Conservation (phyloP, 2,888 invertebrate species). For the Zhuqinia jingwanae region DNA sequence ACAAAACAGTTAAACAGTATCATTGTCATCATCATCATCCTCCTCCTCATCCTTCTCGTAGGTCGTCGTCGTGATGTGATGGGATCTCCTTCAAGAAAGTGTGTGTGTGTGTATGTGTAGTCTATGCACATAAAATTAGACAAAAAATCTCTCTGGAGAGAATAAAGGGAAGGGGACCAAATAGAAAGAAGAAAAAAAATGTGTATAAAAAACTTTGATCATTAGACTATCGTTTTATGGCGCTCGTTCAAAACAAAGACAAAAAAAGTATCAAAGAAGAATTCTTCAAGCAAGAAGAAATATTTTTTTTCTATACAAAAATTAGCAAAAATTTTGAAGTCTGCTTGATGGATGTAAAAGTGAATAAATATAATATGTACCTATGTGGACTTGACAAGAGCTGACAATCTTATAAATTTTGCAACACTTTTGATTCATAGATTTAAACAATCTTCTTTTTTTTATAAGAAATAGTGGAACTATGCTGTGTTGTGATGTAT, state of each 20-base stretch:
- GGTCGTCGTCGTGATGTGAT: not conserved
- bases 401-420: constrained; percentile 15
- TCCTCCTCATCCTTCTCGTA: constrained; percentile 3
- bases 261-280: not conserved
- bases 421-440: not conserved
- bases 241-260: not conserved
- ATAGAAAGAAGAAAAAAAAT: constrained; percentile 13
- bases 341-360: too few relatives aligned
- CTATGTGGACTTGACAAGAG: not conserved
- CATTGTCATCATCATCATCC: constrained; percentile 24
- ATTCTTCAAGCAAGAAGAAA: not conserved
- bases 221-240: constrained; percentile 63
- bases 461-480: too few relatives aligned
- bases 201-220: constrained; percentile 63
- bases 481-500: too few relatives aligned
- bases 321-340: not conserved
- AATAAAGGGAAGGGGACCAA: constrained; percentile 10
- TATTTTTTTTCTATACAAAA: not conserved
- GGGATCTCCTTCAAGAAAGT: too few relatives aligned
- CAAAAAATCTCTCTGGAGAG: not conserved
- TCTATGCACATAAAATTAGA: constrained; percentile 54
- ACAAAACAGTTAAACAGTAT: constrained; percentile 50
- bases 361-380: not conserved
- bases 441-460: not conserved
- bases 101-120: too few relatives aligned